phyloP scores from a whole-genome alignment of 2,797 vertebrate species.

The Lutjanus argentimaculatus region DNA sequence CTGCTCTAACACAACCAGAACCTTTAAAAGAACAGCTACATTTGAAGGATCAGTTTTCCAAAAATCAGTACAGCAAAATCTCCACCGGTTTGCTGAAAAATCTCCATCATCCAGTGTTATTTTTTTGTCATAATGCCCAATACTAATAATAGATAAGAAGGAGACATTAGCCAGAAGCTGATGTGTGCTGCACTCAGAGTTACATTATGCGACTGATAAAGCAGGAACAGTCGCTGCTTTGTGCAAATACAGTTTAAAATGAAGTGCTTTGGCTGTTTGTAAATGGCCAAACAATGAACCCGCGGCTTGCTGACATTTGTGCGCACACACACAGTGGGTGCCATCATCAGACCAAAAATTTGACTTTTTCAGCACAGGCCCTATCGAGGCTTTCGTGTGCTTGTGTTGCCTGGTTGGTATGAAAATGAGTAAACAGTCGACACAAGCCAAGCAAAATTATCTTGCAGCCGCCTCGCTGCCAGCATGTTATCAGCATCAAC shows the following conservation, averaged over 20 bases:
- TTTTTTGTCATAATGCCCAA: neutral
- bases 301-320: too few relatives aligned
- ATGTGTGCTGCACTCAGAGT: neutral
- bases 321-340: too few relatives aligned
- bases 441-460: neutral
- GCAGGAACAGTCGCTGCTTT: neutral
- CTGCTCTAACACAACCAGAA: neutral
- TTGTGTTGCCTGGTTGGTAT: neutral
- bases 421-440: neutral
- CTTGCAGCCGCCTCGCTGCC: neutral
- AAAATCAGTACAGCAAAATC: neutral
- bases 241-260: neutral
- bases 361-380: neutral
- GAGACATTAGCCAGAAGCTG: neutral
- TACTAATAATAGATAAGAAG: neutral
- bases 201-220: neutral
- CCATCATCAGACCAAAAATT: too few relatives aligned
- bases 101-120: neutral
- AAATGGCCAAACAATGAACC: too few relatives aligned
- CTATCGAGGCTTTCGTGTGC: too few relatives aligned
- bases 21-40: neutral
- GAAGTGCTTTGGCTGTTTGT: neutral
- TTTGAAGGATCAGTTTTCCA: neutral
- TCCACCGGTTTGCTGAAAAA: neutral
- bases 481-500: constrained; percentile 33